Conservation (phyloP, 2,888 invertebrate genomes). For the Notodonta dromedarius region DNA sequence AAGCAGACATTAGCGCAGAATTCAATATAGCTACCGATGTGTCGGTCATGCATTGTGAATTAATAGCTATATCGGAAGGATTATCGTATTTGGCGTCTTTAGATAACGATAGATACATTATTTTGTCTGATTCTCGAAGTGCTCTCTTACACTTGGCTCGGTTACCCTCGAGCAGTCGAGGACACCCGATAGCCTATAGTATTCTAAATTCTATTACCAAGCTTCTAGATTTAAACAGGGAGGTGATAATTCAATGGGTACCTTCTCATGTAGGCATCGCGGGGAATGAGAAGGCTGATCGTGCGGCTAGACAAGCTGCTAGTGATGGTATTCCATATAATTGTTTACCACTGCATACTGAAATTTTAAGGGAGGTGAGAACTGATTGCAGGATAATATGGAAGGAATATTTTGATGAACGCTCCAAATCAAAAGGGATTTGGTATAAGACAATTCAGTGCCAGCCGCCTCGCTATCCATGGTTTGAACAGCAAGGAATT, state of each 20-base stretch:
- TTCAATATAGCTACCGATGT: no score
- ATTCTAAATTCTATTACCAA: not conserved
- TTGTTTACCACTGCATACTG: not conserved
- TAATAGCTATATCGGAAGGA: no score
- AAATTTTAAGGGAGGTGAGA: not conserved
- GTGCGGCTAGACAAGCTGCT: not conserved
- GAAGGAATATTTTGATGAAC: not conserved
- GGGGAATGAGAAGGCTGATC: conserved; percentile 3
- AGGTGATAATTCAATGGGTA: conserved; percentile 8
- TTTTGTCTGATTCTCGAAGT: no score
- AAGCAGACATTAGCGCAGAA: no score
- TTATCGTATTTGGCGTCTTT: no score
- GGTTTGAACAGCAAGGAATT: no score
- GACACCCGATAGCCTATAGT: not conserved
- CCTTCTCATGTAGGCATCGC: not conserved
- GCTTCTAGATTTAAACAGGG: not conserved
- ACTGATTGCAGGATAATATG: not conserved
- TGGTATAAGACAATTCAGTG: not conserved
- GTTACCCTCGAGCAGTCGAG: no score
- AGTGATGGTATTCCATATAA: not conserved
- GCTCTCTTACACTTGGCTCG: no score
- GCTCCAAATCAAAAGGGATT: not conserved
- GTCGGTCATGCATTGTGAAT: no score
- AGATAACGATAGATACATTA: no score
- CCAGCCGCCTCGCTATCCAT: no score